Evolutionary conservation across 2,797 vertebrate species (phyloP).

Genomic region (Sciaenops ocellatus): DNA sequence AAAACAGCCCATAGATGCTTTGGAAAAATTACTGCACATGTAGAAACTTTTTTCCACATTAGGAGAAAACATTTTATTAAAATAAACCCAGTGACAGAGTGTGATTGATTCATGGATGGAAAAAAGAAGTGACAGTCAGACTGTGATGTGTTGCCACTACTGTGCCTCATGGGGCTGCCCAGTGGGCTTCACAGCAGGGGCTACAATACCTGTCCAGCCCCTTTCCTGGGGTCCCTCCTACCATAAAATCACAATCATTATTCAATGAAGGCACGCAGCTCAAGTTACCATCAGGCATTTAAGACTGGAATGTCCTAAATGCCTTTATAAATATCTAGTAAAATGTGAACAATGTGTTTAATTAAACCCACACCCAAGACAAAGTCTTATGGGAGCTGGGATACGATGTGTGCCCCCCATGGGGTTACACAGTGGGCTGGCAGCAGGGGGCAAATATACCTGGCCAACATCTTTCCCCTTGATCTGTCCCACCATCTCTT

Average conservation of each 20-base stretch:
- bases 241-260: slow-evolving; percentile 68
- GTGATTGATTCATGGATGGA: background rate
- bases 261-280: slow-evolving; percentile 48
- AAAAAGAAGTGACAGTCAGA: background rate
- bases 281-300: slow-evolving; percentile 63
- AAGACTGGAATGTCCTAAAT: slow-evolving; percentile 31
- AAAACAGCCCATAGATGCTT: background rate
- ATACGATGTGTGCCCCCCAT: slow-evolving; percentile 60
- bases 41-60: background rate
- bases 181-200: slow-evolving; percentile 65
- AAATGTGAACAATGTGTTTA: slow-evolving; percentile 66
- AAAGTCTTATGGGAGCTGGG: background rate
- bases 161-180: slow-evolving; percentile 33
- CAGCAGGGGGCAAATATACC: slow-evolving; percentile 55
- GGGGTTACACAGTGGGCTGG: slow-evolving; percentile 50
- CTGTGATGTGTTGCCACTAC: background rate
- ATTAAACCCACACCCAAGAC: slow-evolving; percentile 51
- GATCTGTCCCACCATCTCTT: slow-evolving; percentile 2
- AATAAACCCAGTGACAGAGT: background rate
- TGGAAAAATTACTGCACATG: background rate
- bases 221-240: slow-evolving; percentile 46
- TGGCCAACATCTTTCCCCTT: slow-evolving; percentile 65
- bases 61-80: background rate
- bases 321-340: slow-evolving; percentile 44
- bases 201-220: slow-evolving; percentile 55